Evolutionary conservation across 2,113 vertebrate genomes (phyloP).

Genomic region (Gambusia affinis): DNA sequence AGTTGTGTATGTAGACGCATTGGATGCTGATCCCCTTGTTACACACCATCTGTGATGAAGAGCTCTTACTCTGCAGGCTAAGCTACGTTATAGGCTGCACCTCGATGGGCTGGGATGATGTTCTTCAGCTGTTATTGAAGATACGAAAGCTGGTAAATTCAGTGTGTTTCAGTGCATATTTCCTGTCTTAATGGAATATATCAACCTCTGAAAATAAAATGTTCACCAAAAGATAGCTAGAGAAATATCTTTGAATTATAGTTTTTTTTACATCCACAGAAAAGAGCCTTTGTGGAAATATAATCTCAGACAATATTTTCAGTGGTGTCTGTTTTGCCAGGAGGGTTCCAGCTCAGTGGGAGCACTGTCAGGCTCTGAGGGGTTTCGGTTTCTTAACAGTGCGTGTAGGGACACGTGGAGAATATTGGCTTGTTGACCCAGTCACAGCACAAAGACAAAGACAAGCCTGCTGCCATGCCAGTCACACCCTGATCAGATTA

Average conservation of each 20-base stretch:
- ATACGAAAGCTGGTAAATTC: constrained; percentile 26
- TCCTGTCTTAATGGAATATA: constrained; percentile 27
- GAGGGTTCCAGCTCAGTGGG: constrained; percentile 8
- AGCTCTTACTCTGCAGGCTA: constrained; percentile 33
- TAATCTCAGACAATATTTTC: neutral
- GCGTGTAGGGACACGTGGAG: constrained; percentile 14
- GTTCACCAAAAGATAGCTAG: neutral
- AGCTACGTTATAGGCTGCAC: constrained; percentile 17
- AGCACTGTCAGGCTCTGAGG: neutral
- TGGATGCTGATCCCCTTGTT: constrained; percentile 50
- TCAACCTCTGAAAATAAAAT: constrained; percentile 9
- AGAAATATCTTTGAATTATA: constrained; percentile 37
- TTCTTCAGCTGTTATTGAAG: constrained; percentile 2
- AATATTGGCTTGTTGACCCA: constrained; percentile 44
- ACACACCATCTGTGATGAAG: constrained; percentile 64
- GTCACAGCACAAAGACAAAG: constrained; percentile 45
- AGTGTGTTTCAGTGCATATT: constrained; percentile 3
- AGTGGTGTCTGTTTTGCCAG: constrained; percentile 3
- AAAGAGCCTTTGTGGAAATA: constrained; percentile 7
- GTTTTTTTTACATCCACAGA: constrained; percentile 43
- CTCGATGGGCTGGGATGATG: constrained; percentile 14
- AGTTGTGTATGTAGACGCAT: constrained; percentile 36
- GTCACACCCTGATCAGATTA: constrained; percentile 60
- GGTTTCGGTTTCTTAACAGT: constrained; percentile 36
- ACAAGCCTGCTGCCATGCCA: constrained; percentile 15